Evolutionary conservation across 2,888 invertebrate genomes (phyloP).

Genomic region (Idaea biselata): DNA sequence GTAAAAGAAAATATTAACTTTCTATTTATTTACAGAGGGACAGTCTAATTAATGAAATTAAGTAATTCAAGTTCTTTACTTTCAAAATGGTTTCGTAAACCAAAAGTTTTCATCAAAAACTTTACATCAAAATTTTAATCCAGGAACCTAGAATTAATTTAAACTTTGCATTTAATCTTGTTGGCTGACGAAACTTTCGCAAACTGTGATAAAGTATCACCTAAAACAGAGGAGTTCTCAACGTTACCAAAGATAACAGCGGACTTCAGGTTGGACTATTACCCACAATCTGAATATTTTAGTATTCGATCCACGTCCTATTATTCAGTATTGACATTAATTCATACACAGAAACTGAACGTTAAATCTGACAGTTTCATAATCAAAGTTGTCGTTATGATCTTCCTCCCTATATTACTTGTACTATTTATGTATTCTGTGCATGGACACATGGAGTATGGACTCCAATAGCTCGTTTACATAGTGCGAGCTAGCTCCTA

Average conservation of each 20-base stretch:
- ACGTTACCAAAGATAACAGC: constrained; percentile 55
- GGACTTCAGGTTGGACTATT: constrained; percentile 5
- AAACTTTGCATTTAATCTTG: constrained; percentile 77
- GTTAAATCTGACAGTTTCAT: background rate
- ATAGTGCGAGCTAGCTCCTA: too few species aligned
- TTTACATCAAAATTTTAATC: constrained; percentile 59
- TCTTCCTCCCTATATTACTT: too few species aligned
- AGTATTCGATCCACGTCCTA: background rate
- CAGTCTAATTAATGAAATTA: constrained; percentile 14
- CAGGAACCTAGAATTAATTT: constrained; percentile 70
- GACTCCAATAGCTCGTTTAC: too few species aligned
- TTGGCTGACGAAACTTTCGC: constrained; percentile 68
- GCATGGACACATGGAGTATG: too few species aligned
- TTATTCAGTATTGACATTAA: background rate
- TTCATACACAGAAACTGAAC: background rate
- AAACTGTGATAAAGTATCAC: constrained; percentile 71
- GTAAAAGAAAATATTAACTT: constrained; percentile 6
- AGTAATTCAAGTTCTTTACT: constrained; percentile 23
- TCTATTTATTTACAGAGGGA: constrained; percentile 8
- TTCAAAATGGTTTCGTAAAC: constrained; percentile 17
- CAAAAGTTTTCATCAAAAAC: constrained; percentile 42
- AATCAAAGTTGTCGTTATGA: too few species aligned
- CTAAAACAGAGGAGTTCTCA: constrained; percentile 62
- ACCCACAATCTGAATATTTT: background rate
- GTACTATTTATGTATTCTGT: too few species aligned